Evolutionary conservation across 2,113 vertebrate genomes (phyloP).

Genomic region (Epinephelus lanceolatus): DNA sequence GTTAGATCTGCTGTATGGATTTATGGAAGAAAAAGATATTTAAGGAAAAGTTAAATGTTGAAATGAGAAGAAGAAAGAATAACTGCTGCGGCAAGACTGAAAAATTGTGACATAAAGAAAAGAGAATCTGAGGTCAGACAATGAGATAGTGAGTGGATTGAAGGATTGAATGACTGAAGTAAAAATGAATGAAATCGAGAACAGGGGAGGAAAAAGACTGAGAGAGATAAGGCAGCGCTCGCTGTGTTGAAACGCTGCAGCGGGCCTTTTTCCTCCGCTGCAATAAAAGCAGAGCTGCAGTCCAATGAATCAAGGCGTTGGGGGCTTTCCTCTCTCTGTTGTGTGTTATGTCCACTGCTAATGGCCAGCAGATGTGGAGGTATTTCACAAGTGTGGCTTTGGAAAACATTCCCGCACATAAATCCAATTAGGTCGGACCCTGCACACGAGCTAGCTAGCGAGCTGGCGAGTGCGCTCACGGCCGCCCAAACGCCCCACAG

Average conservation of each 20-base stretch:
- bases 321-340: slow-evolving; percentile 84
- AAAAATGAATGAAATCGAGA: slow-evolving; percentile 41
- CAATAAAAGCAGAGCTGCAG: slow-evolving; percentile 78
- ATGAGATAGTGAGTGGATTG: slow-evolving; percentile 11
- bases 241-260: slow-evolving; percentile 49
- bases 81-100: not conserved
- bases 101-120: not conserved
- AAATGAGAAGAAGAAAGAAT: slow-evolving; percentile 12
- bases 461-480: slow-evolving; percentile 36
- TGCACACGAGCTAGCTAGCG: slow-evolving; percentile 67
- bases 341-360: slow-evolving; percentile 83
- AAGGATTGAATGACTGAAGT: slow-evolving; percentile 27
- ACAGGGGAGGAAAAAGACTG: slow-evolving; percentile 25
- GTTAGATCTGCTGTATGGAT: slow-evolving; percentile 34
- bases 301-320: slow-evolving; percentile 83
- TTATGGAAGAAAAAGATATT: slow-evolving; percentile 8
- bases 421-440: slow-evolving; percentile 83
- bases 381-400: slow-evolving; percentile 87
- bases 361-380: slow-evolving; percentile 86
- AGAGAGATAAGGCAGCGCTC: slow-evolving; percentile 65
- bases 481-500: slow-evolving; percentile 55
- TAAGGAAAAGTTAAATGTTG: not conserved
- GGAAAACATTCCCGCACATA: slow-evolving; percentile 85
- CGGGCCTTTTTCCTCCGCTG: slow-evolving; percentile 60
- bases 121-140: slow-evolving; percentile 10